Evolutionary conservation across 1,140 invertebrate genomes (phyloP), one percentile per base, ranked within the genome.

Genomic region (Heliconius congener): DNA sequence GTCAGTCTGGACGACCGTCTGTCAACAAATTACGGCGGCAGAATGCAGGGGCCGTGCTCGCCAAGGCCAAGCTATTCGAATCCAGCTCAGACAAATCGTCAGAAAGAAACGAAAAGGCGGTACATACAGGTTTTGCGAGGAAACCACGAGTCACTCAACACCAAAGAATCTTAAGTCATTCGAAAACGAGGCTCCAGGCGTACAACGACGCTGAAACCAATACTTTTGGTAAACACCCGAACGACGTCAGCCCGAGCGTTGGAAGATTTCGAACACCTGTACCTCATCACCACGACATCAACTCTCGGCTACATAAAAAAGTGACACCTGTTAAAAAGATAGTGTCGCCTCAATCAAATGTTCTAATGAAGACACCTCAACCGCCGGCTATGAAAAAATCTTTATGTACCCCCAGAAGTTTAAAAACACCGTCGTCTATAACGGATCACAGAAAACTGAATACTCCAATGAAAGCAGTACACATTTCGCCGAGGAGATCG

Each of bases 41-140:
- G 86, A 96, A 96, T 83, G 96, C 96, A 1, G 96, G 96, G 6
- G 96, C 96, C 87, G 96, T 96, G 3, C 86, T 96, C 23, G 96
- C 95, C 0, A 96, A 96, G 88, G 96, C 96, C 0, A 96, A 95
- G 83, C 90, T 96, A 11, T 96, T 96, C 82, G 96, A 96, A 83
- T 90, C 93, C 16, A 92, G 92, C 78, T 94, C 93, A 2, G 93
- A 94, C 76, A 93, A 91, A 73, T 93, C 93, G n/a, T 93, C 92
- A 8, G 93, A 93, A 73, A 80, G 74, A 78, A 86, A 86, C 50
- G 91, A 93, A n/a, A 93, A 90, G 78, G 73, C 73, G 1, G 76
- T 79, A 46, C 85, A 91, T 70, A 82, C 80, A 8, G 89, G 87
- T n/a, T 94, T 93, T 72, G 93, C 93, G 13, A 89, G 93, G 73